phyloP scores from a whole-genome alignment of 2,888 invertebrate species.

The Dendrolimus houi region DNA sequence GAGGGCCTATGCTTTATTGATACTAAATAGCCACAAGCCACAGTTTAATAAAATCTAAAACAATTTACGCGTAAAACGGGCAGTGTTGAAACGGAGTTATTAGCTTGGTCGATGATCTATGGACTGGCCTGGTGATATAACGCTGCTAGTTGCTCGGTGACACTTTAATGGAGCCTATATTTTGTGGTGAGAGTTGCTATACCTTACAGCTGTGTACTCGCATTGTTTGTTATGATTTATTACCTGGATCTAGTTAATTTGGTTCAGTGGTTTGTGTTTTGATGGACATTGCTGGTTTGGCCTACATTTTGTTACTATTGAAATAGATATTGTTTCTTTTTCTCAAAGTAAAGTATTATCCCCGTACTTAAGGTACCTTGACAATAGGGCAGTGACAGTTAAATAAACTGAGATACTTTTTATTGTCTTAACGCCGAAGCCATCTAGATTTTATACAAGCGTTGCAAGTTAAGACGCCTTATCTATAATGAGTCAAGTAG shows the following conservation, averaged over 20 bases:
- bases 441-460: no score
- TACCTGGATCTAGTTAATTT: slow-evolving; percentile 21
- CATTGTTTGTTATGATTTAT: slow-evolving; percentile 45
- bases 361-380: no score
- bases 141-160: slow-evolving; percentile 25
- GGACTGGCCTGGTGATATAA: slow-evolving; percentile 26
- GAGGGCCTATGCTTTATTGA: no score
- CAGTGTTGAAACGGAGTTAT: slow-evolving; percentile 11
- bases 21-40: neutral
- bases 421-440: no score
- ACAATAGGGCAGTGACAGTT: no score
- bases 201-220: slow-evolving; percentile 31
- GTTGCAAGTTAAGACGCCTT: no score
- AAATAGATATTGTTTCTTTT: no score
- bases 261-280: slow-evolving; percentile 26
- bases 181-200: slow-evolving; percentile 42
- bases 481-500: no score
- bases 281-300: slow-evolving; percentile 3
- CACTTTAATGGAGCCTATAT: slow-evolving; percentile 47
- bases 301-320: neutral
- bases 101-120: slow-evolving; percentile 19
- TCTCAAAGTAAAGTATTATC: no score
- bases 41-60: neutral
- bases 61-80: neutral
- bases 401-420: no score